phyloP scores from a whole-genome alignment of 2,113 vertebrate species.

The Vidua macroura region DNA sequence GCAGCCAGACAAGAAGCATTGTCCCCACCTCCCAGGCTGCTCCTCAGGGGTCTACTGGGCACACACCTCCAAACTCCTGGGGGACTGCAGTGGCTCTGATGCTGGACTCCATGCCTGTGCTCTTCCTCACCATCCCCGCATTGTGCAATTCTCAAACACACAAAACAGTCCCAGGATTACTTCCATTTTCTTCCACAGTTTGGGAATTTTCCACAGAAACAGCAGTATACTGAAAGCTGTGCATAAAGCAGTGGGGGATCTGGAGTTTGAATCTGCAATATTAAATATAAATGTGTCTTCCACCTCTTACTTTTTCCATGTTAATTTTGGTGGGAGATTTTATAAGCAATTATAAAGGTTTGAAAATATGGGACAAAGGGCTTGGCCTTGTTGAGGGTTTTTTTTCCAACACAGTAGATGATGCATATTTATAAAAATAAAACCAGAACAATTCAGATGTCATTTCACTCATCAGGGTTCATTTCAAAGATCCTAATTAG shows the following conservation, averaged over 20 bases:
- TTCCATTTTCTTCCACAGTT: background rate
- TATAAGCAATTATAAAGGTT: background rate
- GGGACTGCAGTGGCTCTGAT: background rate
- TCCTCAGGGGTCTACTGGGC: background rate
- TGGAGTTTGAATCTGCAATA: background rate
- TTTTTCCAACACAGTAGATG: background rate
- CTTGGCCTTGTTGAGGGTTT: background rate
- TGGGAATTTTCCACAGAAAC: background rate
- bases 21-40: background rate
- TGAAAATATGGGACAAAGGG: background rate
- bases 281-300: background rate
- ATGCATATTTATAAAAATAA: constrained; percentile 33
- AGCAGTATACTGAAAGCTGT: background rate
- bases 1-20: background rate
- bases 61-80: background rate
- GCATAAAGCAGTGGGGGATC: background rate
- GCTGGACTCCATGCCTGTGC: background rate
- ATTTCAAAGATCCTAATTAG: constrained; percentile 12
- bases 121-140: accelerated
- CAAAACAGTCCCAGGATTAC: background rate
- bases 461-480: background rate
- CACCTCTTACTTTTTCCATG: background rate
- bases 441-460: background rate
- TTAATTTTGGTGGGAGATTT: background rate
- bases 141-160: background rate